Percentiles rank a stretch among this genome's conserved stretches.
Evolutionary conservation across 2,888 invertebrate genomes (phyloP).

Genomic region (Andrena trimmerana): DNA sequence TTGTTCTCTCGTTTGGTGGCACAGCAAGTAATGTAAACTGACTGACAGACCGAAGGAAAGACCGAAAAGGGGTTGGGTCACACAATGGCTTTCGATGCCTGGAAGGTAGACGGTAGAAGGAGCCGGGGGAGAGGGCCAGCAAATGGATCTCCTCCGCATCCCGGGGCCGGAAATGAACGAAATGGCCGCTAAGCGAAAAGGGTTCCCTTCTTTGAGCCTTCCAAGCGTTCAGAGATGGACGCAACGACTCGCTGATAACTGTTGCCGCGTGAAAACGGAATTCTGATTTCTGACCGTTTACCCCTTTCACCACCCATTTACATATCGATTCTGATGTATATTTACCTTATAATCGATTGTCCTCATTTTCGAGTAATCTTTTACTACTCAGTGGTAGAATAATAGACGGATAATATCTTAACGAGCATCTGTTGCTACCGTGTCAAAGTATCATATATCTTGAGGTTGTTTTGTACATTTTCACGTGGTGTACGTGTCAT

Average conservation of each 20-base stretch:
- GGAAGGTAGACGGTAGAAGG: slow-evolving; percentile 74
- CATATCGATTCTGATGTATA: background rate
- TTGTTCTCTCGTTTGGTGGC: slow-evolving; percentile 44
- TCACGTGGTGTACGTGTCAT: background rate
- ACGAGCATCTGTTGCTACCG: background rate
- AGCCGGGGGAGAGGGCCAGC: slow-evolving; percentile 73
- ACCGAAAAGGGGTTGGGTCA: slow-evolving; percentile 67
- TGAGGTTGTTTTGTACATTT: background rate
- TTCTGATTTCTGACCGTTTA: slow-evolving; percentile 38
- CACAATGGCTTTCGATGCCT: slow-evolving; percentile 79
- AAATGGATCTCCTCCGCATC: slow-evolving; percentile 82
- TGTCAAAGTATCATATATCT: background rate
- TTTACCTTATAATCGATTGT: background rate
- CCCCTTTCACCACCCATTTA: background rate
- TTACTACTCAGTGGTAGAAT: background rate
- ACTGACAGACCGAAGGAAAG: slow-evolving; percentile 74
- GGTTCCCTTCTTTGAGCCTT: slow-evolving; percentile 81
- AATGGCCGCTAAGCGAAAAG: slow-evolving; percentile 84
- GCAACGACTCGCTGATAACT: slow-evolving; percentile 63
- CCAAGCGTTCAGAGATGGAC: slow-evolving; percentile 71
- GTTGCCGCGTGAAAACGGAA: slow-evolving; percentile 52
- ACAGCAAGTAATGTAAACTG: slow-evolving; percentile 81
- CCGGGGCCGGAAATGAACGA: slow-evolving; percentile 83
- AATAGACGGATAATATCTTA: background rate
- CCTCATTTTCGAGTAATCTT: background rate